Base-by-base conservation (phyloP, 2,113 vertebrate genomes). In the Brachyhypopomus gauderio region DNA sequence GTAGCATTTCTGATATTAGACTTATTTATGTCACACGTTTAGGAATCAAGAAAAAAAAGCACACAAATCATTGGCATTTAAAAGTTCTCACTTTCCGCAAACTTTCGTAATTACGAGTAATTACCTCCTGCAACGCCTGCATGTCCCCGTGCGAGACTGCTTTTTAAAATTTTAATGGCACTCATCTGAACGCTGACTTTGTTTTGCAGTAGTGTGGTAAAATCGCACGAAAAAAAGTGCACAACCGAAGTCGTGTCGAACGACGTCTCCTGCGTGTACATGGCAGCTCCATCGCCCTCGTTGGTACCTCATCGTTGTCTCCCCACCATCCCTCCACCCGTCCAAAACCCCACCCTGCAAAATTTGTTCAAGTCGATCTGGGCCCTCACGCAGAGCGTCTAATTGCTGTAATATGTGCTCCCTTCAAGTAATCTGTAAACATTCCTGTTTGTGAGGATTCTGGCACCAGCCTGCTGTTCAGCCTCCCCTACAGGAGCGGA, bases 391-490 rank as follows among this genome's bases (percentile, higher is more conserved):
- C 88, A 86, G 89, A 88, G 89, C 90, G 89, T 89, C 91, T 93
- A 93, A 93, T 93, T 91, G 89, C 90, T 88, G 89, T 92, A 91
- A 92, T 93, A 90, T 93, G 89, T 89, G 91, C 92, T 90, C 88
- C 88, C 87, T 91, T 92, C 90, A 91, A 90, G 91, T 92, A 91
- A 93, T 93, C 92, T 92, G 92, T 90, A 91, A 93, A 92, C 90
- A 91, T 92, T 90, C 89, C 91, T 92, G 88, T 93, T 92, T 78
- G 90, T 90, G 91, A 92, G 90, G 92, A 91, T 92, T 93, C 91
- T 91, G 90, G 90, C 91, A 92, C 90, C 89, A 91, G 90, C 88
- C 88, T 90, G 92, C 91, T 88, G 89, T 90, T 90, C 86, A 89
- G 90, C 86, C 88, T 88, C 86, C 41, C 34, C 88, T 90, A 89